Conservation (phyloP, 2,113 vertebrate genomes). For the Theropithecus gelada region DNA sequence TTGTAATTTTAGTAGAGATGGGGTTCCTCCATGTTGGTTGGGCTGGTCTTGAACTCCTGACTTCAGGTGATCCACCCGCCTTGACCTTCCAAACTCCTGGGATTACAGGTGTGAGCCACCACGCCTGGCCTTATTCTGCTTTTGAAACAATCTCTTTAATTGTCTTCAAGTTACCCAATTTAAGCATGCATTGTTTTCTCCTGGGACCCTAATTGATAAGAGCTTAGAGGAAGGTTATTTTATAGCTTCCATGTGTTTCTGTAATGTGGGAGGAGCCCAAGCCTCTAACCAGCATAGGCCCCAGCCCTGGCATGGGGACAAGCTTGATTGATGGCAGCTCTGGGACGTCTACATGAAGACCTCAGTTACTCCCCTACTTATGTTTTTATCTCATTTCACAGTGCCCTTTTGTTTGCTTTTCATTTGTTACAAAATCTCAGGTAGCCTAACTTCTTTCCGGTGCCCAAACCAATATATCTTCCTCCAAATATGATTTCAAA, state of each 20-base stretch:
- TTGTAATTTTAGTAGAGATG: too few relatives aligned
- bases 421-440: not conserved
- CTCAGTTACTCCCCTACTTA: fast-evolving
- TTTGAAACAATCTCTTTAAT: not conserved
- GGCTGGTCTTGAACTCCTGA: too few relatives aligned
- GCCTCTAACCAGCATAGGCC: too few relatives aligned
- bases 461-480: not conserved
- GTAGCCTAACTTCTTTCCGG: not conserved
- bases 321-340: not conserved
- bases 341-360: not conserved
- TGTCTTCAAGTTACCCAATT: not conserved
- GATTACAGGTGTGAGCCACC: too few relatives aligned
- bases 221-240: too few relatives aligned
- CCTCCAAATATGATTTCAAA: too few relatives aligned
- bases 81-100: too few relatives aligned
- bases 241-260: not conserved
- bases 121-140: not conserved
- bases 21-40: too few relatives aligned
- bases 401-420: not conserved
- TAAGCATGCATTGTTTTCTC: too few relatives aligned
- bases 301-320: too few relatives aligned
- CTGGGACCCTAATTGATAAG: fast-evolving
- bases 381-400: not conserved
- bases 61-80: too few relatives aligned
- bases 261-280: fast-evolving